Evolutionary conservation across 2,888 invertebrate genomes (phyloP), one percentile per base, ranked within the genome.

Genomic region (Catonia carolina): DNA sequence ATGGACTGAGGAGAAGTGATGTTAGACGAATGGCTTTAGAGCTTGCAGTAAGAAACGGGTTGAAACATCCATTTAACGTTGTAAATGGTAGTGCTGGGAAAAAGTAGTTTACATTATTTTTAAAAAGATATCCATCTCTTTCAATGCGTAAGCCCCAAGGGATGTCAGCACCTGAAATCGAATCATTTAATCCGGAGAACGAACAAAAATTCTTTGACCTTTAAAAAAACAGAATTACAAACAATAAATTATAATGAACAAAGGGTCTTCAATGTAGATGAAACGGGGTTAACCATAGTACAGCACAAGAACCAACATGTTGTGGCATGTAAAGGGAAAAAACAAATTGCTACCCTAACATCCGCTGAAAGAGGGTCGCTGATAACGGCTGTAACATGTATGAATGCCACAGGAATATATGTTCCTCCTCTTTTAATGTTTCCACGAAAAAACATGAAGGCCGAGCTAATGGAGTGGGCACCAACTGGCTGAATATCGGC

Each of bases 371-470:
- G 69, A 51, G 69, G 68, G 4, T 63, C 65, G 15, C 59, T 64
- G 10, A 60, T 68, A 6, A 68, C 69, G 12, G 56, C 65, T 17
- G 63, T 67, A 15, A 63, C 59, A n/a, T 64, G 65, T 37, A 67
- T 70, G 65, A 65, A 59, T 55, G 68, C 67, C 39, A 61, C 63
- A 42, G 68, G 69, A 2, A 48, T 37, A 14, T 67, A 58, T 63
- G 62, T 72, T 14, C 70, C 70, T 2, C 71, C 71, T 3, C 58
- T 67, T 31, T 56, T 71, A 12, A 67, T 72, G 54, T 72, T 69
- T 62, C 64, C 65, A 1, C 48, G 69, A 5, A 67, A 69, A 59
- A 66, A 68, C 36, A 66, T 67, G 64, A 69, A 69, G 49, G 53
- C 56, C 0, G 64, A 68, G 31, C 59, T 48, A 12, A 14, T 48